These are phyloP conservation scores for Lasaia peninsularis DNA, from an alignment of 1,140 invertebrate species.

Conservation along the genomic window DNA sequence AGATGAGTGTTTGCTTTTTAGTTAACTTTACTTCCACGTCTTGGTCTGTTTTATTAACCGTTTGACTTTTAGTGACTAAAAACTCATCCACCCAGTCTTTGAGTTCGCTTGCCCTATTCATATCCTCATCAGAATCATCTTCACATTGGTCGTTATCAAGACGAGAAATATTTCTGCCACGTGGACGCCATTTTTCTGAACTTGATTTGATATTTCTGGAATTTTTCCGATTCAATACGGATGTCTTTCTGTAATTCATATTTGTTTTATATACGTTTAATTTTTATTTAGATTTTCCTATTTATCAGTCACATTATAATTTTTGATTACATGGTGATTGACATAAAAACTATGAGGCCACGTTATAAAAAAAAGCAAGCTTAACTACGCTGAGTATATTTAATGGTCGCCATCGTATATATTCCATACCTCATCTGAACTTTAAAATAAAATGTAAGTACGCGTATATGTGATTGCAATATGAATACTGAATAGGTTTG, in stretches of 20 bases:
- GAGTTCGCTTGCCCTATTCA: conserved; percentile 39
- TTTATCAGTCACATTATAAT: background rate
- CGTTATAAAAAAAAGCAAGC: conserved; percentile 6
- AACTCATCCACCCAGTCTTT: conserved; percentile 57
- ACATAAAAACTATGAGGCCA: conserved; percentile 36
- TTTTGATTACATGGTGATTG: background rate
- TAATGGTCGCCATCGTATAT: too few relatives aligned
- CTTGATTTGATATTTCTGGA: conserved; percentile 44
- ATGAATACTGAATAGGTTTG: too few relatives aligned
- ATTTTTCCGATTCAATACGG: conserved; percentile 40
- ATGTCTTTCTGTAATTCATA: conserved; percentile 54
- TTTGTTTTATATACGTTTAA: conserved; percentile 22
- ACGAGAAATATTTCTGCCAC: conserved; percentile 37
- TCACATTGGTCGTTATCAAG: conserved; percentile 29
- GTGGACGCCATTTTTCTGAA: conserved; percentile 51
- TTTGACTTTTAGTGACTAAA: conserved; percentile 45
- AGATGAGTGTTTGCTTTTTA: conserved; percentile 57
- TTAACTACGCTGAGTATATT: too few relatives aligned
- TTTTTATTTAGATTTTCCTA: background rate
- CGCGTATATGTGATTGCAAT: too few relatives aligned
- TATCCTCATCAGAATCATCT: conserved; percentile 44
- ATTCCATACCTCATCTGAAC: too few relatives aligned
- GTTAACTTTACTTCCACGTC: conserved; percentile 57
- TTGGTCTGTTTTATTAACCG: conserved; percentile 41
- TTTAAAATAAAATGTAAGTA: too few relatives aligned